Percentiles rank a stretch among this genome's conserved stretches.
Conservation (phyloP, 2,888 invertebrate species). For the Lasioglossum leucozonium region DNA sequence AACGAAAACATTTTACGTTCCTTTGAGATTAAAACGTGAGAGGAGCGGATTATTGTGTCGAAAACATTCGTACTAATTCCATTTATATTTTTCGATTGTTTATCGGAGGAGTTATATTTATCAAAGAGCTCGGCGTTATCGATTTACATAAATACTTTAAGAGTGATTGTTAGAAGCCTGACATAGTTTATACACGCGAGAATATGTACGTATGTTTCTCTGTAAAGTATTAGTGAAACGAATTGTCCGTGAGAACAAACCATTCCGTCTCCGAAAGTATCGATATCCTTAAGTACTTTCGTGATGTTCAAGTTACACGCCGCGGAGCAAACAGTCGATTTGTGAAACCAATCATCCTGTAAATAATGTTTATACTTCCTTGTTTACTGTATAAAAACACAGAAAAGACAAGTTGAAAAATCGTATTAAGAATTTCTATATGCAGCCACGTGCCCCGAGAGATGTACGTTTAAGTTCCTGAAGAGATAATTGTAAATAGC, state of each 20-base stretch:
- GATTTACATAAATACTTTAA: constrained; percentile 33
- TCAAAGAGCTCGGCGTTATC: constrained; percentile 27
- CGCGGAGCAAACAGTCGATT: constrained; percentile 59
- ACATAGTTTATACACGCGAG: constrained; percentile 53
- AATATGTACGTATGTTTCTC: constrained; percentile 49
- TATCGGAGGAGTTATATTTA: constrained; percentile 42
- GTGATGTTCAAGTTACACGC: constrained; percentile 50
- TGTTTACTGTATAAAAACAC: constrained; percentile 48
- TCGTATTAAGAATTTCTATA: constrained; percentile 15
- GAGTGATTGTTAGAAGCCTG: constrained; percentile 44
- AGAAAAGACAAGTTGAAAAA: constrained; percentile 26
- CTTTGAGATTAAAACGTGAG: background rate
- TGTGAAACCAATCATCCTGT: constrained; percentile 51
- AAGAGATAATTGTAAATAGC: constrained; percentile 52
- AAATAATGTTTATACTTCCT: constrained; percentile 61
- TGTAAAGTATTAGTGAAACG: constrained; percentile 34
- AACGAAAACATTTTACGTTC: background rate
- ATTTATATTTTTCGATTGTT: constrained; percentile 47
- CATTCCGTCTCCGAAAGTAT: constrained; percentile 46
- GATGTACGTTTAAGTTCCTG: constrained; percentile 63
- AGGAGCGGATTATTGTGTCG: background rate
- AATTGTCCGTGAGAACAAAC: constrained; percentile 11
- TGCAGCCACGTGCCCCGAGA: constrained; percentile 7
- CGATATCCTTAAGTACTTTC: constrained; percentile 39
- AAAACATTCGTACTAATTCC: constrained; percentile 29